phyloP scores from a whole-genome alignment of 2,797 vertebrate species.

The Pseudochromis fuscus region DNA sequence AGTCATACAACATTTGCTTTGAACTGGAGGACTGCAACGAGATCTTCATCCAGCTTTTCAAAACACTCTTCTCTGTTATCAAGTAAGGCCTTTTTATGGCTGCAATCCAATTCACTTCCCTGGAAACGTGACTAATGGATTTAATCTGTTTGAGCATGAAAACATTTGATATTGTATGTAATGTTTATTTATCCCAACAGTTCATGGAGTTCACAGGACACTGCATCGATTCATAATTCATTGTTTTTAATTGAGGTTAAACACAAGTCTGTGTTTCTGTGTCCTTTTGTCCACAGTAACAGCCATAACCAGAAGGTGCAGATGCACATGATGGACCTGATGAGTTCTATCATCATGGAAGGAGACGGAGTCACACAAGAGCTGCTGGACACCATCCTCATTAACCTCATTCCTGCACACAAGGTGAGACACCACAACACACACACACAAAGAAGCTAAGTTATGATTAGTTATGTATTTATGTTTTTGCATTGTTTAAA shows the following conservation, averaged over 20 bases:
- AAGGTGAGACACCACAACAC: slow-evolving; percentile 85
- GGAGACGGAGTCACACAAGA: slow-evolving; percentile 99
- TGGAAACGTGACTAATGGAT: neutral
- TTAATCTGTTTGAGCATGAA: neutral
- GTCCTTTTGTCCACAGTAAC: slow-evolving; percentile 85
- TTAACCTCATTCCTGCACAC: slow-evolving; percentile 99
- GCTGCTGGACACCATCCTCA: slow-evolving; percentile 98
- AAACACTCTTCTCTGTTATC: slow-evolving; percentile 98
- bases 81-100: slow-evolving; percentile 85
- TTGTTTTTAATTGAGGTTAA: neutral
- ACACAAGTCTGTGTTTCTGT: neutral
- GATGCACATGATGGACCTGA: slow-evolving; percentile 99
- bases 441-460: neutral
- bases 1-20: slow-evolving; percentile 99
- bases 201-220: neutral
- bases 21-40: slow-evolving; percentile 99
- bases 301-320: slow-evolving; percentile 99
- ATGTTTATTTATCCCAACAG: neutral
- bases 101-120: neutral
- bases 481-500: neutral
- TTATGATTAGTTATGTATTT: neutral
- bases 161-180: neutral
- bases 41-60: slow-evolving; percentile 99
- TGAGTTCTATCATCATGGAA: slow-evolving; percentile 99
- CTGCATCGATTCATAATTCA: neutral